Conservation (phyloP, 1,140 invertebrate genomes). For the Lordiphosa clarofinis region DNA sequence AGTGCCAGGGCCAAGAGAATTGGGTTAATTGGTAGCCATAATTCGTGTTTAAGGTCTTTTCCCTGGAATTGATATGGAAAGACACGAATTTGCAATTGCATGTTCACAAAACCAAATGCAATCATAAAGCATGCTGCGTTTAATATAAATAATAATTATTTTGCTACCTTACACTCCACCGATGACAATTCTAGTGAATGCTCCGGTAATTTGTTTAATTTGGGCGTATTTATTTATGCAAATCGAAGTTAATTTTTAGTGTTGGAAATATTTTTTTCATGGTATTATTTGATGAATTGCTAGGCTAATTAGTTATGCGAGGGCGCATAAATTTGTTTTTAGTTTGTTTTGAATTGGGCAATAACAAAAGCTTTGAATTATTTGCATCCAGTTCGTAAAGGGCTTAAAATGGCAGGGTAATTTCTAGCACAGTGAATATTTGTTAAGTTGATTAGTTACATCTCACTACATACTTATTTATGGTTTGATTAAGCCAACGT, state of each 20-base stretch:
- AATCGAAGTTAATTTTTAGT: slow-evolving; percentile 46
- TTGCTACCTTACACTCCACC: slow-evolving; percentile 17
- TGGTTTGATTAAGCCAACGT: no score
- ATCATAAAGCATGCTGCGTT: slow-evolving; percentile 55
- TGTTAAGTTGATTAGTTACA: no score
- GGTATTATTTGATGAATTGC: slow-evolving; percentile 36
- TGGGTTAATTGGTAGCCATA: slow-evolving; percentile 68
- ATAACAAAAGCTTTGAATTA: no score
- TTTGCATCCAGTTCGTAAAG: no score
- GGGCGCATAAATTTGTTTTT: not conserved
- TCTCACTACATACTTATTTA: no score
- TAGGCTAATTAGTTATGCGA: slow-evolving; percentile 43
- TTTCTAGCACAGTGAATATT: no score
- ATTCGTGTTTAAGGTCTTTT: slow-evolving; percentile 70
- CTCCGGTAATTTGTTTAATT: slow-evolving; percentile 49
- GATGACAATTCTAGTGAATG: slow-evolving; percentile 26
- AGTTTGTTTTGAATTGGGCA: not conserved
- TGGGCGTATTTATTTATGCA: slow-evolving; percentile 52
- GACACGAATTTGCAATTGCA: slow-evolving; percentile 65
- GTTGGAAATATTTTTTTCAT: slow-evolving; percentile 21
- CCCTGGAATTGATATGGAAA: slow-evolving; percentile 29
- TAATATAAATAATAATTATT: slow-evolving; percentile 60
- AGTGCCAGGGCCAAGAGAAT: slow-evolving; percentile 53
- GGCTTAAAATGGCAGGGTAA: no score
- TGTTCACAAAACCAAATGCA: slow-evolving; percentile 35